phyloP scores from a whole-genome alignment of 2,888 invertebrate genomes.

The Gymnoscelis rufifasciata region DNA sequence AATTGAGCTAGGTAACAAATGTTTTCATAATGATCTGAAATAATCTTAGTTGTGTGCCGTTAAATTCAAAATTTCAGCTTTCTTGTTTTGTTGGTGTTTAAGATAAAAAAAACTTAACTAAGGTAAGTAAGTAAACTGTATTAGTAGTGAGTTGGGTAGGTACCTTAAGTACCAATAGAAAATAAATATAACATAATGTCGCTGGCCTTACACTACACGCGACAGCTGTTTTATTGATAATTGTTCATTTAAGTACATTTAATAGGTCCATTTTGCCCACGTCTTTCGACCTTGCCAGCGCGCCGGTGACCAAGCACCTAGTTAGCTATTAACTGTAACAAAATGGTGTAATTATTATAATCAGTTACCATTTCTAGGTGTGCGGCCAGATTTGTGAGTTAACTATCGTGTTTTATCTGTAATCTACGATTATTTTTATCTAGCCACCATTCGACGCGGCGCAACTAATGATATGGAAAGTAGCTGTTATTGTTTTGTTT shows the following conservation, averaged over 20 bases:
- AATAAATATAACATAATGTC: too few relatives aligned
- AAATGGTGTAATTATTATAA: constrained; percentile 30
- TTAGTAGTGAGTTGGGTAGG: too few relatives aligned
- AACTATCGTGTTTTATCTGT: constrained; percentile 37
- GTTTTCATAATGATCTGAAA: too few relatives aligned
- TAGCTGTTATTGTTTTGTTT: too few relatives aligned
- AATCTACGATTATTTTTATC: constrained; percentile 33
- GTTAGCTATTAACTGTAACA: constrained; percentile 10
- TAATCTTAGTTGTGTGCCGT: too few relatives aligned
- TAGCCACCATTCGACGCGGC: constrained; percentile 19
- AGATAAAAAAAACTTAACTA: too few relatives aligned
- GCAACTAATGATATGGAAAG: not conserved
- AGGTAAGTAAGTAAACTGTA: too few relatives aligned
- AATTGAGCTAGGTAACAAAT: too few relatives aligned
- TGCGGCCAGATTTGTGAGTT: constrained; percentile 18
- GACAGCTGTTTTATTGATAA: not conserved
- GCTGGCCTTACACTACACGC: too few relatives aligned
- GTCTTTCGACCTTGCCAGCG: constrained; percentile 12
- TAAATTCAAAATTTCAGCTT: too few relatives aligned
- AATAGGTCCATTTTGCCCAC: not conserved
- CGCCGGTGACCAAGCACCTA: constrained; percentile 3
- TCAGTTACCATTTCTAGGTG: constrained; percentile 14
- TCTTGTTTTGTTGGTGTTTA: too few relatives aligned
- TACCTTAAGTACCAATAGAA: too few relatives aligned
- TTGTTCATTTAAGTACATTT: not conserved